These are phyloP conservation scores for Cantharis rufa DNA, from an alignment of 2,888 invertebrate genomes.

Conservation along the genomic window DNA sequence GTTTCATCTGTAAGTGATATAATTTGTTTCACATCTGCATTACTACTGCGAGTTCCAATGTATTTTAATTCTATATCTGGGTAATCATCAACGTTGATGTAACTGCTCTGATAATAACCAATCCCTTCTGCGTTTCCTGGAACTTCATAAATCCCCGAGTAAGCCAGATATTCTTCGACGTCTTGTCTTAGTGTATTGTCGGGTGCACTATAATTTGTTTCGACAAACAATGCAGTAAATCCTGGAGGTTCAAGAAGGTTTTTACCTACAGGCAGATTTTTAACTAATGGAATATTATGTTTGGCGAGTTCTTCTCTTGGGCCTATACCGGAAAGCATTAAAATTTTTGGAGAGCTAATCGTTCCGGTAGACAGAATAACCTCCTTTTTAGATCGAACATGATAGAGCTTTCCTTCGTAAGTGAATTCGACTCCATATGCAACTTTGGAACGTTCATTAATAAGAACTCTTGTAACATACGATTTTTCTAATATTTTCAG, in stretches of 20 bases:
- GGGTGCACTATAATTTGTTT: neutral
- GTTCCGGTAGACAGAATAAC: neutral
- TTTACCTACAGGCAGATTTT: neutral
- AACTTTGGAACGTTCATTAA: conserved; percentile 54
- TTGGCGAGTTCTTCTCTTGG: neutral
- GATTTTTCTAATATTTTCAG: conserved; percentile 62
- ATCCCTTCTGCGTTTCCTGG: conserved; percentile 67
- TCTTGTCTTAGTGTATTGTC: neutral
- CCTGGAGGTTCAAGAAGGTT: neutral
- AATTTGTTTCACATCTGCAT: conserved; percentile 40
- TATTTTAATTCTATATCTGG: conserved; percentile 69
- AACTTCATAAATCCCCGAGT: conserved; percentile 53
- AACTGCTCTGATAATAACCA: conserved; percentile 64
- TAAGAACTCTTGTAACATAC: conserved; percentile 62
- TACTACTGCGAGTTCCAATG: conserved; percentile 62
- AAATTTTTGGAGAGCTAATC: neutral
- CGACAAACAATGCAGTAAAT: neutral
- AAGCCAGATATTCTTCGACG: neutral
- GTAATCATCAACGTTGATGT: conserved; percentile 60
- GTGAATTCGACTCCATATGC: conserved; percentile 57
- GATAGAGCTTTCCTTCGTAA: conserved; percentile 26
- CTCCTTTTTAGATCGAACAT: neutral
- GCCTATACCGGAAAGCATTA: neutral
- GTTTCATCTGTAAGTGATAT: conserved; percentile 36
- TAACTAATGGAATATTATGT: neutral